Evolutionary conservation across 2,797 vertebrate genomes (phyloP).

Genomic region (Amazona ochrocephala): DNA sequence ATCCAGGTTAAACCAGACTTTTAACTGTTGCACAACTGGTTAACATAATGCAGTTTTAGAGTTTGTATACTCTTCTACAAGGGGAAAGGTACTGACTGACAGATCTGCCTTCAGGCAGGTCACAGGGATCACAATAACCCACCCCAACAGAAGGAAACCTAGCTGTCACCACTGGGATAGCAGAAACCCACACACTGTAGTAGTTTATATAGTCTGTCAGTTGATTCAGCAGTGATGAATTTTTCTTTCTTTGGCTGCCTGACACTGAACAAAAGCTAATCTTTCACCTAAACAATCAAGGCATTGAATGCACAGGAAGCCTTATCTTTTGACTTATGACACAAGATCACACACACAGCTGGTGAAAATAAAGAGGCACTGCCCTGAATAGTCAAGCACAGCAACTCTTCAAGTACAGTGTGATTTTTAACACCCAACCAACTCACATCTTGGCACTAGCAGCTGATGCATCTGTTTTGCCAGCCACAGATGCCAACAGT

Average conservation of each 20-base stretch:
- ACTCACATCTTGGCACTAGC: conserved; percentile 30
- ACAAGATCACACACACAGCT: conserved; percentile 47
- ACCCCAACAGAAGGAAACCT: background rate
- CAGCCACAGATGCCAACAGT: background rate
- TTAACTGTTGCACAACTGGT: background rate
- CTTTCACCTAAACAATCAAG: conserved; percentile 53
- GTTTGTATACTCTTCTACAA: background rate
- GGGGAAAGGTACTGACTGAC: background rate
- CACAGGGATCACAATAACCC: conserved; percentile 15
- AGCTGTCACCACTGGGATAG: background rate
- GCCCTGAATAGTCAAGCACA: conserved; percentile 50
- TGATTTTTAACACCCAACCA: conserved; percentile 56
- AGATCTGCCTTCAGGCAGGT: conserved; percentile 26
- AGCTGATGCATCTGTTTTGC: background rate
- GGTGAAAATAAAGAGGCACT: conserved; percentile 38
- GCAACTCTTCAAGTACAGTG: conserved; percentile 37
- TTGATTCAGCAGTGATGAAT: conserved; percentile 4
- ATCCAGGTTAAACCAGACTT: background rate
- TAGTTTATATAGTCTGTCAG: conserved; percentile 14
- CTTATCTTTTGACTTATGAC: conserved; percentile 69
- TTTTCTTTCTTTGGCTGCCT: conserved; percentile 33
- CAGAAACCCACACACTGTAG: background rate
- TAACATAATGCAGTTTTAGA: background rate
- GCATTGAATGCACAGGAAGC: conserved; percentile 46
- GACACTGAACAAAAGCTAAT: conserved; percentile 66